Conservation (phyloP, 2,113 vertebrate genomes). For the Hoplias malabaricus region DNA sequence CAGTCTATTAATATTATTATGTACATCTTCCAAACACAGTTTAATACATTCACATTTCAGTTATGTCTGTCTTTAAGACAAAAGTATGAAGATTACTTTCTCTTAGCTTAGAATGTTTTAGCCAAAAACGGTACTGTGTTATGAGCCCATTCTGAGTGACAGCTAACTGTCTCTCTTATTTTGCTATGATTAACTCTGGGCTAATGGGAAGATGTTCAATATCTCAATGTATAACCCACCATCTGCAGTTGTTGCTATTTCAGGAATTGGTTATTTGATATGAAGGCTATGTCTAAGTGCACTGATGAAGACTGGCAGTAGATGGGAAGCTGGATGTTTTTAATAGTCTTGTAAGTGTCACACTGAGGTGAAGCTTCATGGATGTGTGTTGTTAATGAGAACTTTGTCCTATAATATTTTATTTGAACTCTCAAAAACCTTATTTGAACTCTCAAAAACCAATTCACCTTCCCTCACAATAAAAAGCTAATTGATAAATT, state of each 20-base stretch:
- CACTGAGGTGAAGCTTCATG: background rate
- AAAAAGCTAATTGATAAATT: background rate
- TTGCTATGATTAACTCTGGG: conserved; percentile 45
- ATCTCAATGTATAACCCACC: conserved; percentile 13
- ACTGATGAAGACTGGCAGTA: conserved; percentile 48
- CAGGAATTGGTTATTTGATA: conserved; percentile 17
- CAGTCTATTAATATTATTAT: conserved; percentile 33
- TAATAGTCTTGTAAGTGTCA: conserved; percentile 23
- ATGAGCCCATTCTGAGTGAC: conserved; percentile 39
- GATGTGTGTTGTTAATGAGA: background rate
- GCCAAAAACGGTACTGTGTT: background rate
- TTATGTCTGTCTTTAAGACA: conserved; percentile 23
- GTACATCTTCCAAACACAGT: conserved; percentile 10
- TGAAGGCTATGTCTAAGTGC: background rate
- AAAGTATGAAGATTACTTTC: conserved; percentile 12
- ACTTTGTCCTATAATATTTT: background rate
- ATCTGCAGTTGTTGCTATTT: conserved; percentile 45
- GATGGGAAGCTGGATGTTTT: conserved; percentile 3
- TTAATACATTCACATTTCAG: conserved; percentile 19
- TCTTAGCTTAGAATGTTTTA: background rate
- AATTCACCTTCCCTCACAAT: too few relatives aligned
- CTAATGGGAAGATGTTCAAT: conserved; percentile 42
- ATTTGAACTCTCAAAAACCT: background rate
- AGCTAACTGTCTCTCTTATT: conserved; percentile 30
- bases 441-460: too few relatives aligned